Percentiles rank a stretch among this genome's conserved stretches.
phyloP scores from a whole-genome alignment of 1,140 invertebrate species.

The Cydia amplana region DNA sequence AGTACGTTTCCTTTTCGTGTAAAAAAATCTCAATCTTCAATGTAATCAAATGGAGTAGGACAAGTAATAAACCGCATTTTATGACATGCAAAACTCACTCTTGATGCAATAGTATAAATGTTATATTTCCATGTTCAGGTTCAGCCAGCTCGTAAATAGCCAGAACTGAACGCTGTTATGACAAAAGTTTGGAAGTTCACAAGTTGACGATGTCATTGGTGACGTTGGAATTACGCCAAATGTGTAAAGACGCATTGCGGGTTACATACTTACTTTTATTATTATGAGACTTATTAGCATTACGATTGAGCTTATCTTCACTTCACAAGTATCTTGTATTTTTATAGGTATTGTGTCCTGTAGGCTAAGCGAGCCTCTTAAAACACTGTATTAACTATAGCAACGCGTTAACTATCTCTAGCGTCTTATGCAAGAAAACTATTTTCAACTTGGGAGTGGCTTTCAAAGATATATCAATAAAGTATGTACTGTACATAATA shows the following conservation, averaged over 20 bases:
- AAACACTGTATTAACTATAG: too few species aligned
- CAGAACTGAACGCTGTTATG: constrained; percentile 31
- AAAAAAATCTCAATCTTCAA: not conserved
- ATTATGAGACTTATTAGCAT: not conserved
- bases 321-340: not conserved
- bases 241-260: constrained; percentile 48
- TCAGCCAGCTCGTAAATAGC: constrained; percentile 3
- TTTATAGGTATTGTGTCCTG: not conserved
- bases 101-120: not conserved
- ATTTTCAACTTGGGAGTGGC: too few species aligned
- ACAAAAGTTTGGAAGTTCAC: constrained; percentile 48
- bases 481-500: too few species aligned
- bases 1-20: too few species aligned
- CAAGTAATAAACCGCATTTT: not conserved
- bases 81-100: not conserved
- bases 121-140: constrained; percentile 5
- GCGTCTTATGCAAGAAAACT: too few species aligned
- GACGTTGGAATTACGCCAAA: constrained; percentile 53
- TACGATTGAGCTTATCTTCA: not conserved
- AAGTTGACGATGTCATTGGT: constrained; percentile 48
- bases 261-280: constrained; percentile 19
- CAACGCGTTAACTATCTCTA: too few species aligned
- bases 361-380: too few species aligned
- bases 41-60: not conserved
- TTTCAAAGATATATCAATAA: too few species aligned